Percentiles rank a stretch among this genome's conserved stretches.
Evolutionary conservation across 1,140 invertebrate genomes (phyloP).

Genomic region (Cyphomyrmex costatus): DNA sequence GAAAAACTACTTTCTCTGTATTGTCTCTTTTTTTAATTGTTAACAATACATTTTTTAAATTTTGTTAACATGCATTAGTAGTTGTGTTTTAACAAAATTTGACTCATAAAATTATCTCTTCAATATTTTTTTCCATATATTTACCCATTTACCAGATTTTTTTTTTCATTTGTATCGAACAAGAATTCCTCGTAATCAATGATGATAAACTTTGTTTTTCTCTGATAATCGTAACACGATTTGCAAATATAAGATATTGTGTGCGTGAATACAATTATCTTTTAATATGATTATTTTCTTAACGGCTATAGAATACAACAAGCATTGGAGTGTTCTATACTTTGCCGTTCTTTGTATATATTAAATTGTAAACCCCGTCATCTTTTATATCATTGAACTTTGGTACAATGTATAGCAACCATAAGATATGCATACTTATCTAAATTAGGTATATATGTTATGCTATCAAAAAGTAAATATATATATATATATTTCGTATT

Average conservation of each 20-base stretch:
- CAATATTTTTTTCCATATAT: slow-evolving; percentile 4
- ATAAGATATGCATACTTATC: slow-evolving; percentile 82
- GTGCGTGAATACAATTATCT: slow-evolving; percentile 52
- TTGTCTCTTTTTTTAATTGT: neutral
- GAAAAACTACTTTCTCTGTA: neutral
- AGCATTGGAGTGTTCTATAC: slow-evolving; percentile 39
- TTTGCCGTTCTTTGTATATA: slow-evolving; percentile 69
- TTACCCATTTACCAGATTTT: neutral
- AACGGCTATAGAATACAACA: slow-evolving; percentile 55
- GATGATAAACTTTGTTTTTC: slow-evolving; percentile 44
- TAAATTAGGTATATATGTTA: slow-evolving; percentile 84
- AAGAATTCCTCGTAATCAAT: neutral
- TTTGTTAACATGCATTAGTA: slow-evolving; percentile 8
- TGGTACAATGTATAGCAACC: slow-evolving; percentile 80
- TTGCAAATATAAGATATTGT: slow-evolving; percentile 65
- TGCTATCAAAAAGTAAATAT: slow-evolving; percentile 83
- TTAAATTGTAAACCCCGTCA: slow-evolving; percentile 71
- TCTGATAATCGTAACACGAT: slow-evolving; percentile 38
- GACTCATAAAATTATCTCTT: slow-evolving; percentile 20
- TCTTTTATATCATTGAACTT: slow-evolving; percentile 84
- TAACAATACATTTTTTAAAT: too few relatives aligned
- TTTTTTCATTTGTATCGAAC: slow-evolving; percentile 7
- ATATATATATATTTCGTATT: slow-evolving; percentile 84
- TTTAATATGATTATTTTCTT: slow-evolving; percentile 68
- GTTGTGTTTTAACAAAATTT: slow-evolving; percentile 40